phyloP scores from a whole-genome alignment of 2,888 invertebrate species.

The Panzeria rudis region DNA sequence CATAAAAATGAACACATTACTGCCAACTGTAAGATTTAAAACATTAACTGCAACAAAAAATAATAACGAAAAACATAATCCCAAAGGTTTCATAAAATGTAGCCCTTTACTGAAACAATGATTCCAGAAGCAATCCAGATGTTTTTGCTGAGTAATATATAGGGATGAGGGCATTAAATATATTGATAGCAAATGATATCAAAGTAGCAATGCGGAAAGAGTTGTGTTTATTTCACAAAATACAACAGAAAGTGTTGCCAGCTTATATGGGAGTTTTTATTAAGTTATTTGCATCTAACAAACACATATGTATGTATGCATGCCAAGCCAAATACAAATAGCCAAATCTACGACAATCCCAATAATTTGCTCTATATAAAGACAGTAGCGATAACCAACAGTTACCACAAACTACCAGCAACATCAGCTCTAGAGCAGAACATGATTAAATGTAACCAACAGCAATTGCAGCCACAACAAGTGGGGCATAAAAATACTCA shows the following conservation, averaged over 20 bases:
- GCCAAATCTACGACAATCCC: conserved; percentile 34
- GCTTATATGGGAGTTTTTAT: conserved; percentile 42
- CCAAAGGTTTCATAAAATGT: conserved; percentile 64
- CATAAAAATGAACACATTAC: conserved; percentile 70
- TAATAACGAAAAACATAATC: conserved; percentile 45
- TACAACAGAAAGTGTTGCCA: conserved; percentile 43
- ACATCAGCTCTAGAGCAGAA: conserved; percentile 60
- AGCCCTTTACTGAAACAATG: conserved; percentile 3
- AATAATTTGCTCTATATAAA: conserved; percentile 1
- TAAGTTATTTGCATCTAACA: conserved; percentile 52
- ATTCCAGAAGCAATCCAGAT: background rate
- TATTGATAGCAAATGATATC: conserved; percentile 48
- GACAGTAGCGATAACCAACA: conserved; percentile 51
- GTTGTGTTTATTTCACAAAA: conserved; percentile 5
- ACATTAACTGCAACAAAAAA: conserved; percentile 36
- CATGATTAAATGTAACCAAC: conserved; percentile 62
- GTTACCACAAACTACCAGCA: conserved; percentile 63
- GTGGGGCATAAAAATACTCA: conserved; percentile 51
- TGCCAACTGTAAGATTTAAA: conserved; percentile 66
- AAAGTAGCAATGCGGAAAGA: conserved; percentile 40
- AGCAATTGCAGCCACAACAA: conserved; percentile 63
- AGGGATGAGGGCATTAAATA: conserved; percentile 39
- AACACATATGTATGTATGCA: background rate
- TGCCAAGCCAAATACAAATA: conserved; percentile 15
- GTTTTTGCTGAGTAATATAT: background rate